Conservation (phyloP, 2,797 vertebrate species). For the Lagodon rhomboides region DNA sequence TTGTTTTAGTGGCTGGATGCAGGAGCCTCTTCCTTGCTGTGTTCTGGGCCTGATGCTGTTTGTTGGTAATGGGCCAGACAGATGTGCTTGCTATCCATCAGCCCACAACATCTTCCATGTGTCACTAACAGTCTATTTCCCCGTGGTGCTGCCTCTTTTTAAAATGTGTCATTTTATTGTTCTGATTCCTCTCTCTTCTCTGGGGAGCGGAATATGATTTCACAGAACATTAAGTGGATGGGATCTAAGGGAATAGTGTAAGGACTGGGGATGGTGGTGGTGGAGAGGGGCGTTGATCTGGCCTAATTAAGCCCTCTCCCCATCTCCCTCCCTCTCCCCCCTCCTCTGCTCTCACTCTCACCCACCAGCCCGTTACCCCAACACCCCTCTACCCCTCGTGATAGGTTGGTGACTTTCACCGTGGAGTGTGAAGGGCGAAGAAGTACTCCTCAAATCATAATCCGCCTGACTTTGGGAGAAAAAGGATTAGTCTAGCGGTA, state of each 20-base stretch:
- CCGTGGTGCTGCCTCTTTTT: constrained; percentile 66
- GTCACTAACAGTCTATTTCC: constrained; percentile 67
- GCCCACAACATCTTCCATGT: constrained; percentile 64
- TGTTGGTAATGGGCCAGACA: constrained; percentile 64
- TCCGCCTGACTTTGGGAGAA: constrained; percentile 72
- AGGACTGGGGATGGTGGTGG: constrained; percentile 43
- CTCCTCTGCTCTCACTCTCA: constrained; percentile 30
- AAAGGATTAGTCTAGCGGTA: constrained; percentile 64
- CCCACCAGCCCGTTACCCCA: neutral
- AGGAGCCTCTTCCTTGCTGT: constrained; percentile 24
- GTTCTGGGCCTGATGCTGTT: constrained; percentile 46
- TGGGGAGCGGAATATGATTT: constrained; percentile 80
- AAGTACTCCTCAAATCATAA: constrained; percentile 71
- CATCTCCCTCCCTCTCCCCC: neutral
- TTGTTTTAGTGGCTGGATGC: constrained; percentile 15
- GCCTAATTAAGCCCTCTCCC: constrained; percentile 78
- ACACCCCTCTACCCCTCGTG: constrained; percentile 25
- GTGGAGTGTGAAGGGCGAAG: constrained; percentile 75
- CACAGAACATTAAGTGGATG: constrained; percentile 83
- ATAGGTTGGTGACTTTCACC: constrained; percentile 76
- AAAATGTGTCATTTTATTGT: constrained; percentile 79
- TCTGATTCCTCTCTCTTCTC: constrained; percentile 72
- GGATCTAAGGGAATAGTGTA: constrained; percentile 75
- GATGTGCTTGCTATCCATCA: constrained; percentile 72
- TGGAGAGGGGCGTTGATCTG: constrained; percentile 62